phyloP scores from a whole-genome alignment of 2,797 vertebrate species.

The Poeciliopsis paucimaculata region DNA sequence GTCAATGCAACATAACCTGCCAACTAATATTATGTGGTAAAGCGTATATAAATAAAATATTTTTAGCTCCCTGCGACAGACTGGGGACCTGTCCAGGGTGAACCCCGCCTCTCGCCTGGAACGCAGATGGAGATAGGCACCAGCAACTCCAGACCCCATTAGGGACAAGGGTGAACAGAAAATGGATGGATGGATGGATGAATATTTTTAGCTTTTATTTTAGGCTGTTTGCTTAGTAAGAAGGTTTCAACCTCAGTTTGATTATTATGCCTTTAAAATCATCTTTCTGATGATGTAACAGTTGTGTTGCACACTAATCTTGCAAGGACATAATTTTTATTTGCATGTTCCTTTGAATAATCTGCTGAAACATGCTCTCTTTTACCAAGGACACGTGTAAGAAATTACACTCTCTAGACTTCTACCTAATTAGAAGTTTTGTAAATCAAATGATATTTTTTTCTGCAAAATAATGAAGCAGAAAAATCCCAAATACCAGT shows the following conservation, averaged over 20 bases:
- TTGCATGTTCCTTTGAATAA: not conserved
- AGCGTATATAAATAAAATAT: not conserved
- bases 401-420: not conserved
- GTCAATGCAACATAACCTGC: not conserved
- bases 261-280: not conserved
- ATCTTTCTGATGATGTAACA: not conserved
- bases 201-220: not conserved
- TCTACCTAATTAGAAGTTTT: not conserved
- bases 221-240: not conserved
- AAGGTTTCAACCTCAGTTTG: not conserved
- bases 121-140: too few relatives aligned
- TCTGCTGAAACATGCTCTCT: not conserved
- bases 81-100: too few relatives aligned
- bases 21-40: not conserved
- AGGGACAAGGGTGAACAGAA: too few relatives aligned
- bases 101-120: too few relatives aligned
- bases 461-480: not conserved
- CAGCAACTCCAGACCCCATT: too few relatives aligned
- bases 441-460: not conserved
- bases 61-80: not conserved
- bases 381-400: not conserved
- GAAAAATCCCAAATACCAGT: not conserved
- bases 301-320: not conserved
- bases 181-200: too few relatives aligned
- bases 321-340: not conserved